A percentile compares a stretch with the other conserved stretches of the same genome.
Evolutionary conservation across 2,113 vertebrate species (phyloP).

Genomic region (Dromas ardeola): DNA sequence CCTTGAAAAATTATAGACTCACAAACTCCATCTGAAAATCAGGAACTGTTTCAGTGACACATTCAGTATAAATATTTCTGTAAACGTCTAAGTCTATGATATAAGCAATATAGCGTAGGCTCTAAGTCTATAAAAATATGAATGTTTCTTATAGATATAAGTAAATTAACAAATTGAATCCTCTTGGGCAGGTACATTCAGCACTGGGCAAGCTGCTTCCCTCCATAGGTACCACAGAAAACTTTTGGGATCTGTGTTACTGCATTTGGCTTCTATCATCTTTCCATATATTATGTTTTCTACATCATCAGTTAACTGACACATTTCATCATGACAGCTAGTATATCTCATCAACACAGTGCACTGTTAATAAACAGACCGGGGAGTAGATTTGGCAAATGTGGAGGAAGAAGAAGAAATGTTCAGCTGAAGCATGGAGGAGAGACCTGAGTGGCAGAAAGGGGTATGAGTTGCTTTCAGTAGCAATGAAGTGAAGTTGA

Average conservation of each 20-base stretch:
- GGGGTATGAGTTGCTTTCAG: not conserved
- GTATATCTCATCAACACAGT: not conserved
- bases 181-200: rapidly evolving
- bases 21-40: not conserved
- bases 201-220: not conserved
- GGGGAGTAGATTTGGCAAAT: not conserved
- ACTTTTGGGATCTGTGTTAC: not conserved
- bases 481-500: not conserved
- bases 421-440: not conserved
- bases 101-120: not conserved
- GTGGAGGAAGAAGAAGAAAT: not conserved
- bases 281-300: not conserved
- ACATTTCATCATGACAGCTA: not conserved
- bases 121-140: not conserved
- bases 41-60: not conserved
- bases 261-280: not conserved
- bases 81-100: not conserved
- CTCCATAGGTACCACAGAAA: not conserved
- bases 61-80: not conserved
- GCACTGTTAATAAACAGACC: not conserved
- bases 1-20: not conserved
- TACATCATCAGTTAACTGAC: not conserved
- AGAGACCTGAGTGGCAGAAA: not conserved
- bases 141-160: not conserved
- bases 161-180: not conserved